A percentile compares a stretch with the other conserved stretches of the same genome.
Evolutionary conservation across 2,797 vertebrate species (phyloP).

Genomic region (Rhinella marina): DNA sequence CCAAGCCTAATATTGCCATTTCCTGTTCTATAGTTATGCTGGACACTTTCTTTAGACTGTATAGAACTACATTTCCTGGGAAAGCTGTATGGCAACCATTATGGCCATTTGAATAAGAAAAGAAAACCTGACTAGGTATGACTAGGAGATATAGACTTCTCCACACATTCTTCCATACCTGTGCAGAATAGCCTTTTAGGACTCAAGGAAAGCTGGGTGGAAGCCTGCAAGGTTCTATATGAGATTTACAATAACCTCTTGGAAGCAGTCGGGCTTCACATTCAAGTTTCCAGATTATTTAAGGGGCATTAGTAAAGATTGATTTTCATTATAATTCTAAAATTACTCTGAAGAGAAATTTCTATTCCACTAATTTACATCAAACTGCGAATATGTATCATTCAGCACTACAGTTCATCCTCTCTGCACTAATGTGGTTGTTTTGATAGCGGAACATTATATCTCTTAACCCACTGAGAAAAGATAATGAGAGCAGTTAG

Average conservation of each 20-base stretch:
- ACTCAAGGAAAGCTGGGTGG: too few species aligned
- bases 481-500: slow-evolving; percentile 6
- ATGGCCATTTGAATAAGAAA: too few species aligned
- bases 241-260: neutral
- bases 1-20: too few species aligned
- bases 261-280: neutral
- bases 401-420: slow-evolving; percentile 19
- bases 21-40: too few species aligned
- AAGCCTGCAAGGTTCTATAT: neutral
- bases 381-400: neutral
- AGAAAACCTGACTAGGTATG: too few species aligned
- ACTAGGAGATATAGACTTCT: too few species aligned
- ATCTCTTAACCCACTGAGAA: slow-evolving; percentile 2
- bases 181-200: too few species aligned
- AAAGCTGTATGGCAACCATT: too few species aligned
- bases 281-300: neutral
- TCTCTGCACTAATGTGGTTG: slow-evolving; percentile 15
- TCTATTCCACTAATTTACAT: slow-evolving; percentile 8
- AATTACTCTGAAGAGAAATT: slow-evolving; percentile 12
- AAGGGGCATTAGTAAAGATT: neutral
- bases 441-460: slow-evolving; percentile 13
- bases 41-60: too few species aligned
- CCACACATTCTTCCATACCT: too few species aligned
- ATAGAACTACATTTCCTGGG: too few species aligned
- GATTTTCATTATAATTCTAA: slow-evolving; percentile 21